phyloP scores from a whole-genome alignment of 1,140 invertebrate genomes.

The Ganaspis sp. region DNA sequence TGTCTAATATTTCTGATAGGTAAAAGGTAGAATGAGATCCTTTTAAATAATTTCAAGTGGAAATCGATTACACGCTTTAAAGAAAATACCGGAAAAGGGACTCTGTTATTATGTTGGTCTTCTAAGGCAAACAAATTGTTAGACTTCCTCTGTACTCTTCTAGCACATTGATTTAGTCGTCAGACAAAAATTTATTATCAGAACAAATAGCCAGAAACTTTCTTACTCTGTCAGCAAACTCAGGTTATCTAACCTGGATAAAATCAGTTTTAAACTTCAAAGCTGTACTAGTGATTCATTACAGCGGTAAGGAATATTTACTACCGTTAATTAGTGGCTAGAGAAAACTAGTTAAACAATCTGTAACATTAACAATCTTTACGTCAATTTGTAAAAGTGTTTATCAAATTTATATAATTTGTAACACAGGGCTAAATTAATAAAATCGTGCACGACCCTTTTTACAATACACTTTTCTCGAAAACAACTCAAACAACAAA shows the following conservation, averaged over 20 bases:
- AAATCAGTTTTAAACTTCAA: slow-evolving; percentile 12
- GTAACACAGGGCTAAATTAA: too few relatives aligned
- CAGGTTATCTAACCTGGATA: not conserved
- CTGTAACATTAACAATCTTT: not conserved
- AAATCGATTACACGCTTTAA: not conserved
- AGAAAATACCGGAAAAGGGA: not conserved
- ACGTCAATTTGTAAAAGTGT: too few relatives aligned
- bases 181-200: slow-evolving; percentile 25
- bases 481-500: too few relatives aligned
- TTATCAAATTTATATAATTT: too few relatives aligned
- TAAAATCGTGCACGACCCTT: too few relatives aligned
- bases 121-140: not conserved
- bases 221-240: not conserved
- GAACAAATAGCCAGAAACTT: slow-evolving; percentile 17
- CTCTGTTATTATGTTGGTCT: not conserved
- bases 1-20: too few relatives aligned
- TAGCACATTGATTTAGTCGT: slow-evolving; percentile 17
- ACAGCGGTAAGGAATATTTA: not conserved
- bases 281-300: not conserved
- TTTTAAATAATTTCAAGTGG: not conserved
- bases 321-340: not conserved
- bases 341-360: not conserved
- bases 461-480: too few relatives aligned
- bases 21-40: too few relatives aligned
- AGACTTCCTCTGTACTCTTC: not conserved